Conservation (phyloP, 2,888 invertebrate species). For the Melinaea menophilus region DNA sequence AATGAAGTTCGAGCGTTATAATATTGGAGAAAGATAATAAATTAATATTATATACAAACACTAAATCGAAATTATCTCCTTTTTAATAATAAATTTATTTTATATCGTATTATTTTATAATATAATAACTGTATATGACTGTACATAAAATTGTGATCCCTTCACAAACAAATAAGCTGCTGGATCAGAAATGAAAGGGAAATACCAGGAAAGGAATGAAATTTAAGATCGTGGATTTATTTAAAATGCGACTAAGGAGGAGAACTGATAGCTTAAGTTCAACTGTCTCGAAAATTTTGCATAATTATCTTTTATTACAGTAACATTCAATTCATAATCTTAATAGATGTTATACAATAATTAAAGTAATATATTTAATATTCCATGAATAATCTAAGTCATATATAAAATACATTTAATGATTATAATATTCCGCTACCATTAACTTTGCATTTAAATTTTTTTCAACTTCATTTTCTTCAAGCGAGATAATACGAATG, state of each 20-base stretch:
- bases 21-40: no score
- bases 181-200: constrained; percentile 31
- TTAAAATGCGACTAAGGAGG: constrained; percentile 15
- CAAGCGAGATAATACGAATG: constrained; percentile 10
- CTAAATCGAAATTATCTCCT: no score
- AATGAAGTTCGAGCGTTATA: no score
- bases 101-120: constrained; percentile 4
- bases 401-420: neutral
- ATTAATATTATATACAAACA: no score
- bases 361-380: neutral
- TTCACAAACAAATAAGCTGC: constrained; percentile 30
- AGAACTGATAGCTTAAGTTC: constrained; percentile 24
- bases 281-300: neutral
- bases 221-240: constrained; percentile 27
- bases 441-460: constrained; percentile 15
- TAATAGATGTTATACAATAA: neutral
- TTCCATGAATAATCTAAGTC: no score
- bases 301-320: neutral
- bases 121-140: constrained; percentile 9
- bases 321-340: neutral
- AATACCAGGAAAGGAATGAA: constrained; percentile 27
- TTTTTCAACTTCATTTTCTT: constrained; percentile 19
- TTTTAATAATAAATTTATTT: neutral
- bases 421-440: constrained; percentile 12
- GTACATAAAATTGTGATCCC: constrained; percentile 26